Evolutionary conservation across 2,113 vertebrate genomes (phyloP).

Genomic region (Istiophorus platypterus): DNA sequence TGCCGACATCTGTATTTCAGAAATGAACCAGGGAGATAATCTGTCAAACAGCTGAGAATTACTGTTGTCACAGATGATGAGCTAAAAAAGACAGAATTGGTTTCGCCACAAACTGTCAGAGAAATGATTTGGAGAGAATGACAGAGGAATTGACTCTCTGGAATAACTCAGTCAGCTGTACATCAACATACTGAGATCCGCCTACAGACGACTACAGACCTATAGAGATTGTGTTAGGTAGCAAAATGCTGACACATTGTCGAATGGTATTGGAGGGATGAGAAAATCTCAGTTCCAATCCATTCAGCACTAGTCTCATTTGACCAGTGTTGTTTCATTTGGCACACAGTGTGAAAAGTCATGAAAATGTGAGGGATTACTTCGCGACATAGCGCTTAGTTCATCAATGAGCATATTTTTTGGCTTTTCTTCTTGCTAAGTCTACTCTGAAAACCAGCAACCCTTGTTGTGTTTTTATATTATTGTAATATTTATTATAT

Average conservation of each 20-base stretch:
- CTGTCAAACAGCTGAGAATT: not conserved
- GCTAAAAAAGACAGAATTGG: not conserved
- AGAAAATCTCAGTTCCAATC: not conserved
- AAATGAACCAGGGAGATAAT: too few species aligned
- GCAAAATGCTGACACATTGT: not conserved
- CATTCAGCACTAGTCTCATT: not conserved
- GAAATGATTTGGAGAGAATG: not conserved
- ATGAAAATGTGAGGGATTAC: not conserved
- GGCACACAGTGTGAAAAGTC: too few species aligned
- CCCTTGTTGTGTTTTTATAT: not conserved
- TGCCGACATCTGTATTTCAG: too few species aligned
- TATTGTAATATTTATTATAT: not conserved
- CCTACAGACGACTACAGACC: not conserved
- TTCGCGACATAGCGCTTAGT: not conserved
- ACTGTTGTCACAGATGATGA: not conserved
- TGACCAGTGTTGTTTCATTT: not conserved
- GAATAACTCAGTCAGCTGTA: not conserved
- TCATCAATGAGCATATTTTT: not conserved
- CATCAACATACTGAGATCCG: not conserved
- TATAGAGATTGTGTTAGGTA: too few species aligned
- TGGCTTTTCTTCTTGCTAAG: not conserved
- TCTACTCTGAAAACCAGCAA: not conserved
- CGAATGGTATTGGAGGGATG: not conserved
- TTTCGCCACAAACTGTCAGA: too few species aligned
- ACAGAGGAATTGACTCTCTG: too few species aligned